Conservation (phyloP, 2,113 vertebrate genomes). For the Sylvietta virens region DNA sequence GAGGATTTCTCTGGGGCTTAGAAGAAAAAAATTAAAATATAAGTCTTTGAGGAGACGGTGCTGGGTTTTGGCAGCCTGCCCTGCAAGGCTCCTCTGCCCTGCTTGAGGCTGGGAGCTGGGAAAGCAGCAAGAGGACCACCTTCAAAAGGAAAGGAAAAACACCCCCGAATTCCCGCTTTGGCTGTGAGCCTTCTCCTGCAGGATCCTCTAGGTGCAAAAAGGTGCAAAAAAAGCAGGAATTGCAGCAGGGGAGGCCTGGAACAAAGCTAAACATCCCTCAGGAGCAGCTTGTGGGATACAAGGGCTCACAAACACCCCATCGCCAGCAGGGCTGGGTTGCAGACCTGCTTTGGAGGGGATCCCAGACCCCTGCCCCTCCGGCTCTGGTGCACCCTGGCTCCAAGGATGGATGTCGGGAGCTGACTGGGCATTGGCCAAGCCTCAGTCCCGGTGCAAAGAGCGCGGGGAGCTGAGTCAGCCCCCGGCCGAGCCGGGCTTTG, state of each 20-base stretch:
- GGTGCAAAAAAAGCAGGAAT: not conserved
- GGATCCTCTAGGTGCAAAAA: not conserved
- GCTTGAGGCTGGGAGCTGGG: not conserved
- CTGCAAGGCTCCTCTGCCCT: not conserved
- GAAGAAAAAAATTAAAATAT: not conserved
- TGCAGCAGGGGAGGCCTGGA: not conserved
- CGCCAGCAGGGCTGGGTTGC: rapidly evolving
- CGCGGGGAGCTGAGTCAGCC: not conserved
- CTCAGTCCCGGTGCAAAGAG: not conserved
- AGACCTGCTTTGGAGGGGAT: not conserved
- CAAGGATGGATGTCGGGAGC: not conserved
- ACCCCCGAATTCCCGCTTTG: not conserved
- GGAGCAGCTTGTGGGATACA: not conserved
- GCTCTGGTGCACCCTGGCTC: not conserved
- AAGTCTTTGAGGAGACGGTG: not conserved
- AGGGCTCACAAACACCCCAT: not conserved
- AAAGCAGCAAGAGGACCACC: not conserved
- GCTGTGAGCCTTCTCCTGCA: not conserved
- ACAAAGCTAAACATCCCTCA: not conserved
- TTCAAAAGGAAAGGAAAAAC: not conserved
- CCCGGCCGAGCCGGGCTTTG: rapidly evolving
- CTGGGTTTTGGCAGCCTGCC: not conserved
- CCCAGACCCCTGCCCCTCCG: rapidly evolving
- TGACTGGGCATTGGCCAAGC: not conserved
- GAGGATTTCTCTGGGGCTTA: not conserved